Evolutionary conservation across 1,140 invertebrate genomes (phyloP).

Genomic region (Ceratina japonica): DNA sequence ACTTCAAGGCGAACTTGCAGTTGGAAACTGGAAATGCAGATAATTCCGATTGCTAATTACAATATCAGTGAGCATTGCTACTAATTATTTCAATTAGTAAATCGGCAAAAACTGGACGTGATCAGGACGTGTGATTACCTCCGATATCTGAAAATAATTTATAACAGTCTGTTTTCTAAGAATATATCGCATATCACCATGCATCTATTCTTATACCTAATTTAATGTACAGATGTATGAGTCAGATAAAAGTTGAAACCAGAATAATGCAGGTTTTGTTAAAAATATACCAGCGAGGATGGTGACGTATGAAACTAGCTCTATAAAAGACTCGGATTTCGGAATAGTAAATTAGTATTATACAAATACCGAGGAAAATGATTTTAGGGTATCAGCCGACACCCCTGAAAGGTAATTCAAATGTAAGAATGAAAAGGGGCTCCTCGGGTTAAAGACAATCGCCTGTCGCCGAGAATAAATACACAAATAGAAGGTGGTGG

Average conservation of each 20-base stretch:
- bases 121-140: not conserved
- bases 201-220: too few species aligned
- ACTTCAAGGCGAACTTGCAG: not conserved
- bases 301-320: too few species aligned
- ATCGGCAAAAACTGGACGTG: too few species aligned
- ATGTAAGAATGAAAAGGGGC: not conserved
- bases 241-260: too few species aligned
- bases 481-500: conserved; percentile 1
- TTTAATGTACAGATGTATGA: too few species aligned
- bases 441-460: conserved; percentile 16
- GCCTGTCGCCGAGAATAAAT: conserved; percentile 28
- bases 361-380: not conserved
- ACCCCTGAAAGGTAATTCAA: conserved; percentile 24
- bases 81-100: conserved; percentile 11
- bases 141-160: not conserved
- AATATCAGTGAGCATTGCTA: not conserved
- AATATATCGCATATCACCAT: too few species aligned
- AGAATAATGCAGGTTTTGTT: too few species aligned
- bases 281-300: too few species aligned
- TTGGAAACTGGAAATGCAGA: too few species aligned
- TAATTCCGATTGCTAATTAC: too few species aligned
- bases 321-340: too few species aligned
- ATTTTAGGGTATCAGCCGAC: not conserved
- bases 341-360: too few species aligned
- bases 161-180: not conserved